Evolutionary conservation across 1,140 invertebrate species (phyloP).

Genomic region (Anagrus nilaparvatae): DNA sequence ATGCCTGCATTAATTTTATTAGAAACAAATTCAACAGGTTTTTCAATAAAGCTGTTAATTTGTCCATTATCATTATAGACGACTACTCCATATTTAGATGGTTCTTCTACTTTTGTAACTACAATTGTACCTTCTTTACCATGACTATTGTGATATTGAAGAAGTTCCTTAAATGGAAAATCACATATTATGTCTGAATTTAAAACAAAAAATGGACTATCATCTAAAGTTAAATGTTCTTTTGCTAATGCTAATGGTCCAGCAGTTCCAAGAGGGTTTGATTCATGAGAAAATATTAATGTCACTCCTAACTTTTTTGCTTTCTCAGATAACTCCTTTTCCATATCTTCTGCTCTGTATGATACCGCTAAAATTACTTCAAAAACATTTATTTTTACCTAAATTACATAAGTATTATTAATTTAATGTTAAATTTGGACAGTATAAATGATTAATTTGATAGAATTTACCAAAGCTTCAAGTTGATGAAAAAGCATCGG

Average conservation of each 20-base stretch:
- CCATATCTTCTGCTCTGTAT: conserved; percentile 96
- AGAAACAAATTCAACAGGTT: conserved; percentile 98
- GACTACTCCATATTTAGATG: conserved; percentile 98
- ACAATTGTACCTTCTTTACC: conserved; percentile 96
- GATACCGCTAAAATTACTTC: conserved; percentile 91
- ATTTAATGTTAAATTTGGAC: background rate
- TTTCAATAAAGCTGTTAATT: conserved; percentile 94
- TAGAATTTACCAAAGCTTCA: conserved; percentile 65
- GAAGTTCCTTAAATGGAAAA: conserved; percentile 94
- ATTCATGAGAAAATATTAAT: conserved; percentile 90
- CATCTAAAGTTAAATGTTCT: conserved; percentile 56
- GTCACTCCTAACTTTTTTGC: conserved; percentile 75
- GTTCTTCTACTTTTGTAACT: conserved; percentile 97
- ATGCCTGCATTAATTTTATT: conserved; percentile 99
- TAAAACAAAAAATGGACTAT: conserved; percentile 94
- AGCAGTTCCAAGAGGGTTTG: conserved; percentile 96
- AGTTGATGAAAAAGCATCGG: conserved; percentile 96
- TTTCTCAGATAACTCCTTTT: conserved; percentile 80
- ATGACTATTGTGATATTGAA: conserved; percentile 87
- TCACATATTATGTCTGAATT: conserved; percentile 99
- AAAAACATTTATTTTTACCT: conserved; percentile 46
- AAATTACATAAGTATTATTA: conserved; percentile 1
- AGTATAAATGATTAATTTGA: background rate
- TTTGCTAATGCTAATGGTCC: conserved; percentile 90
- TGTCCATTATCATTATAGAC: conserved; percentile 78